Evolutionary conservation across 2,888 invertebrate species (phyloP).

Genomic region (Bellardia bayeri): DNA sequence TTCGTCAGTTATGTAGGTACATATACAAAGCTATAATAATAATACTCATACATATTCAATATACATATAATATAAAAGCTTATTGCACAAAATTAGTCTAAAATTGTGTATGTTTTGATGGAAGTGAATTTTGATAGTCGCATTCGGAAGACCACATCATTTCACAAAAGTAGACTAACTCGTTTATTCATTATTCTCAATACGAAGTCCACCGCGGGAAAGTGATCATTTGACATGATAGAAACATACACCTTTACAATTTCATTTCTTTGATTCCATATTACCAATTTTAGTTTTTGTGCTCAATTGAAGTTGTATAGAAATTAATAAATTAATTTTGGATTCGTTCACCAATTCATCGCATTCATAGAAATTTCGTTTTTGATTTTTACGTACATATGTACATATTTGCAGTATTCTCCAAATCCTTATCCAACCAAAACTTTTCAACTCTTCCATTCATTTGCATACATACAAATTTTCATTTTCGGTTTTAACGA

Average conservation of each 20-base stretch:
- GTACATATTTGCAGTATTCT: conserved; percentile 39
- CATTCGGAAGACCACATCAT: conserved; percentile 23
- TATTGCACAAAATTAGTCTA: conserved; percentile 41
- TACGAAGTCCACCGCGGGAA: conserved; percentile 50
- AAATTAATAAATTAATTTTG: background rate
- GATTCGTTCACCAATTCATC: background rate
- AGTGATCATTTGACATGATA: conserved; percentile 48
- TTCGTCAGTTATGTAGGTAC: background rate
- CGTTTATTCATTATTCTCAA: conserved; percentile 51
- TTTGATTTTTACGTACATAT: background rate
- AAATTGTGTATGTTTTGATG: conserved; percentile 55
- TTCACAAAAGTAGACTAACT: conserved; percentile 61
- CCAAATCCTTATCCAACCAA: conserved; percentile 51
- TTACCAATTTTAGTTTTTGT: background rate
- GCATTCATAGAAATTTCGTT: background rate
- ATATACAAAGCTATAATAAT: no score
- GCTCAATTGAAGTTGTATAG: background rate
- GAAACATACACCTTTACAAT: conserved; percentile 20
- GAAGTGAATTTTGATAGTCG: conserved; percentile 4
- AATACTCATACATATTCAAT: no score
- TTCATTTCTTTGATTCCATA: background rate
- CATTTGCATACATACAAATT: background rate
- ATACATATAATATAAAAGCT: background rate
- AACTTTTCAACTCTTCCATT: background rate
- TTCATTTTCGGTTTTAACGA: background rate